These are phyloP conservation scores for Lepilemur ruficaudatus DNA, from an alignment of 2,797 vertebrate species.

Conservation along the genomic window DNA sequence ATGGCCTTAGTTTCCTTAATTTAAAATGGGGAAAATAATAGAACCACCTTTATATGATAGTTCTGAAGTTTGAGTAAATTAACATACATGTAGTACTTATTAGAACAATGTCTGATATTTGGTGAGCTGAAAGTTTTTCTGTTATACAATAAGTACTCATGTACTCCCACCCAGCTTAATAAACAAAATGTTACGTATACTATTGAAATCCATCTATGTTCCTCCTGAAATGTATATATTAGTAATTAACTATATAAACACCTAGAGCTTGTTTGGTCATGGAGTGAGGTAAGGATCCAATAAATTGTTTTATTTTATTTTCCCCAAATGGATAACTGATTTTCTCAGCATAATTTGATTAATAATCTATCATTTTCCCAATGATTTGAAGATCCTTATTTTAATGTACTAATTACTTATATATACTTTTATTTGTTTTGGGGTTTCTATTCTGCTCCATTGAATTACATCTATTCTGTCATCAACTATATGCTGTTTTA, in stretches of 20 bases:
- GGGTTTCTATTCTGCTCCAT: neutral
- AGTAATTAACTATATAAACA: neutral
- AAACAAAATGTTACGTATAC: neutral
- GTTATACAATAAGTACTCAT: neutral
- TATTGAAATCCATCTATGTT: neutral
- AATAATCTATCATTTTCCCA: neutral
- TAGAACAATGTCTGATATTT: neutral
- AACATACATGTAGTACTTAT: neutral
- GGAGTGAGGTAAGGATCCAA: neutral
- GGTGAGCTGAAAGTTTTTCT: neutral
- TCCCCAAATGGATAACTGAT: neutral
- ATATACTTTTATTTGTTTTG: neutral
- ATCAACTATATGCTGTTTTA: neutral
- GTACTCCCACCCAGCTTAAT: neutral
- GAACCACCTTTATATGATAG: neutral
- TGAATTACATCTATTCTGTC: neutral
- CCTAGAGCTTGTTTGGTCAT: neutral
- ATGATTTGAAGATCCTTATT: neutral
- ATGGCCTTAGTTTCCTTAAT: neutral
- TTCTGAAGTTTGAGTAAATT: conserved; percentile 24
- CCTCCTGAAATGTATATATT: neutral
- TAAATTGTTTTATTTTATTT: neutral
- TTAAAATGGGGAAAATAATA: neutral
- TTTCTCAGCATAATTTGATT: neutral
- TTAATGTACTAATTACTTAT: neutral